Base-by-base conservation (phyloP, 2,888 invertebrate species). In the Aphelenchoides bicaudatus region DNA sequence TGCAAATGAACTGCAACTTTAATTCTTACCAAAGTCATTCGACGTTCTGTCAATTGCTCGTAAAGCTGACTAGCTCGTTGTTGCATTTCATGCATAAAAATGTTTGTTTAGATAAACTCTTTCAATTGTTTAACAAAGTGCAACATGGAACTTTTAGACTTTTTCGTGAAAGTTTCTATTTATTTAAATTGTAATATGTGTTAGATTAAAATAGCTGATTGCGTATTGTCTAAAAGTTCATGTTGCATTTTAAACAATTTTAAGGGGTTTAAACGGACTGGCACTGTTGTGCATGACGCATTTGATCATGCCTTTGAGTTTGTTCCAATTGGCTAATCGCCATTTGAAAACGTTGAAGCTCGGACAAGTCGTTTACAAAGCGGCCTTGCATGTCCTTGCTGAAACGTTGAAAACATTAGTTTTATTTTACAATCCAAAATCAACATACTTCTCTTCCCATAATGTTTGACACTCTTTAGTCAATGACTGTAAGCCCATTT, bases 371-470 rank as follows among this genome's bases (percentile, higher is more conserved):
- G 39, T 76, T 76, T 31, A 77, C 72, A 55, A 77, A 77, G 6
- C 74, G 65, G 10, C 73, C 76, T 62, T 71, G 58, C 56, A 68
- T 55, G 39, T 68, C 70, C 53, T 76, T 77, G 61, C 73, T 77
- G n/a, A 13, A 39, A 31, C 16, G 1, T 13, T 39, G n/a, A n/a
- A 13, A 51, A 23, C 10, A 23, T 1, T 1, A 10, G 21, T 51
- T 53, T 13, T 53, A 21, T 13, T n/a, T 50, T 51, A 30, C 8
- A 49, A 21, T 8, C 8, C 27, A 8, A 49, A 25, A n/a, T 50
- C 46, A 62, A 70, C 68, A 53, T 77, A 75, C 61, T 74, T 78
- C 62, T 77, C 74, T 54, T 77, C 77, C 76, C 77, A 77, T 31
- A 77, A 46, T 19, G 59, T 58, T 31, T 73, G 74, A 16, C 71